Evolutionary conservation across 2,888 invertebrate genomes (phyloP).

Genomic region (Drosophila acutilabella): DNA sequence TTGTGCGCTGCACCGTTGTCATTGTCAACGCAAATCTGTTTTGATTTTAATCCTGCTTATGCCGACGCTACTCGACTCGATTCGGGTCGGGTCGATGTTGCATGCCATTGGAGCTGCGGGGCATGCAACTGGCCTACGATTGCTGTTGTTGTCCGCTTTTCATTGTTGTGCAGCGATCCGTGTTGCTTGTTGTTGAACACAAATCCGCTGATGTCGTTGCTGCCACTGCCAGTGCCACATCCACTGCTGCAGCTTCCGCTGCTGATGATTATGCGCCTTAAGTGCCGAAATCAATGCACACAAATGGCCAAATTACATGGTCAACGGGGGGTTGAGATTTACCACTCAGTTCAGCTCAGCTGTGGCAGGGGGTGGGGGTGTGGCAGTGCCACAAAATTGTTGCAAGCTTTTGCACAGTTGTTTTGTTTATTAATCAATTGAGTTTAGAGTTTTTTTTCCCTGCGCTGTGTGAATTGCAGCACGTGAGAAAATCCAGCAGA

Average conservation of each 20-base stretch:
- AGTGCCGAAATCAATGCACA: conserved; percentile 84
- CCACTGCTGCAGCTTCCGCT: conserved; percentile 29
- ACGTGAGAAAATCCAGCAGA: conserved; percentile 35
- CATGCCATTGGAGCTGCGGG: conserved; percentile 68
- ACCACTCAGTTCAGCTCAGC: not conserved
- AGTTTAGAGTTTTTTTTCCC: conserved; percentile 6
- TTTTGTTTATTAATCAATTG: conserved; percentile 79
- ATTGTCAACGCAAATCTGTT: conserved; percentile 80
- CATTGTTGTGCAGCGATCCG: conserved; percentile 75
- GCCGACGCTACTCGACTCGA: conserved; percentile 45
- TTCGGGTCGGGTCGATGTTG: conserved; percentile 40
- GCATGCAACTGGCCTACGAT: conserved; percentile 31
- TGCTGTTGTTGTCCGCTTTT: conserved; percentile 10
- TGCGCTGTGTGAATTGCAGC: conserved; percentile 46
- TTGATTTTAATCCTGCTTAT: conserved; percentile 82
- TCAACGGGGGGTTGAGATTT: conserved; percentile 37
- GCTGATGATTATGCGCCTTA: conserved; percentile 79
- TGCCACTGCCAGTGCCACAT: conserved; percentile 14
- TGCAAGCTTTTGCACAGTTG: conserved; percentile 55
- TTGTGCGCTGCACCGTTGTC: conserved; percentile 54
- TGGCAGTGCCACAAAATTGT: conserved; percentile 14
- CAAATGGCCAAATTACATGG: conserved; percentile 80
- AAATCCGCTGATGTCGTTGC: conserved; percentile 59
- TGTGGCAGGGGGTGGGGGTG: not conserved
- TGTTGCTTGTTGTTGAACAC: conserved; percentile 59